Percentiles rank a stretch among this genome's conserved stretches.
phyloP scores from a whole-genome alignment of 2,113 vertebrate genomes.

The Plecturocebus donacophilus region DNA sequence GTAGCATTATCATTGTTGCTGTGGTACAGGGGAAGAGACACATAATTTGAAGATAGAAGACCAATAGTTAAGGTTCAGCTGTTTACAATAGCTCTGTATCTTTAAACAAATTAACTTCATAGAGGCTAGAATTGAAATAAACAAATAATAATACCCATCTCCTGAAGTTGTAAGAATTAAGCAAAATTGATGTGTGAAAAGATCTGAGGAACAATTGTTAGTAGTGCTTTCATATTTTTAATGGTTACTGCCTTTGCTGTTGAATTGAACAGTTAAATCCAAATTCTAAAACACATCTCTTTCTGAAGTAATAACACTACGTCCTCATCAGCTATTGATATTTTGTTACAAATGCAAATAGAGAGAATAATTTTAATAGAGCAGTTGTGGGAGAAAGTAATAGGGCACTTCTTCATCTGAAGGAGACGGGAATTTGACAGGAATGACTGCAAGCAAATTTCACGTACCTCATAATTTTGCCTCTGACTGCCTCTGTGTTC shows the following conservation, averaged over 20 bases:
- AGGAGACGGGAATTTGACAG: not conserved
- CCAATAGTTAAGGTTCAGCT: not conserved
- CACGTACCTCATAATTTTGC: not conserved
- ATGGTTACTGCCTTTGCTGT: not conserved
- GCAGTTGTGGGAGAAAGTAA: not conserved
- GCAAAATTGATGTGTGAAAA: not conserved
- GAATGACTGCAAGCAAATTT: not conserved
- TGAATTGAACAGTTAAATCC: not conserved
- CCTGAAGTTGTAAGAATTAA: not conserved
- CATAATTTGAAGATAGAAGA: not conserved
- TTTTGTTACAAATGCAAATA: not conserved
- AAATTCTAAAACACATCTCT: not conserved
- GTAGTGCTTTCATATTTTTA: not conserved
- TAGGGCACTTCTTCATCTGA: not conserved
- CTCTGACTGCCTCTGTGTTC: not conserved
- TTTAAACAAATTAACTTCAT: not conserved
- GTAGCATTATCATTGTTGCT: not conserved
- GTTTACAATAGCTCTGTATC: not conserved
- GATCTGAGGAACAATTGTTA: not conserved
- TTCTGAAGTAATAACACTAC: not conserved
- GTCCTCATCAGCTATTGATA: not conserved
- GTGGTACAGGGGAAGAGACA: not conserved
- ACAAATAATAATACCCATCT: not conserved
- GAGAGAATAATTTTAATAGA: conserved; percentile 18
- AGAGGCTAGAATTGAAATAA: not conserved